These are phyloP conservation scores for Leptinotarsa undecemlineata DNA, from an alignment of 1,140 invertebrate species.

Conservation along the genomic window DNA sequence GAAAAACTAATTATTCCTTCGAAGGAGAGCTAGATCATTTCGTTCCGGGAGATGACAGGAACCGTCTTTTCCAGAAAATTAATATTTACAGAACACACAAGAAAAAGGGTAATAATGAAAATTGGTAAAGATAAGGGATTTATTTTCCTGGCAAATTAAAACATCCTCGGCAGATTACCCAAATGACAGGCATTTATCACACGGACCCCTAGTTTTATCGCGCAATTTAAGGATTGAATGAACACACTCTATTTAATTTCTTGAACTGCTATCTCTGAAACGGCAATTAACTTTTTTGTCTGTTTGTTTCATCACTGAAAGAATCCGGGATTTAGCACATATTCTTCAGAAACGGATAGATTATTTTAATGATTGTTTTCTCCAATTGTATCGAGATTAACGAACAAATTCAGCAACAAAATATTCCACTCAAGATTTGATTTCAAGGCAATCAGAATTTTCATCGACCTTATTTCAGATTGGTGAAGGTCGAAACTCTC, in stretches of 20 bases:
- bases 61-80: background rate
- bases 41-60: background rate
- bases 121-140: conserved; percentile 15
- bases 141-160: conserved; percentile 40
- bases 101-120: conserved; percentile 9
- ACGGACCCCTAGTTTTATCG: conserved; percentile 38
- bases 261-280: conserved; percentile 33
- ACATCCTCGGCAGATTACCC: conserved; percentile 41
- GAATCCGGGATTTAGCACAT: background rate
- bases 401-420: too few species aligned
- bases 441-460: too few species aligned
- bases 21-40: background rate
- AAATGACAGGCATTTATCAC: conserved; percentile 41
- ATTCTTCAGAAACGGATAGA: too few species aligned
- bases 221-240: conserved; percentile 37
- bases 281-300: conserved; percentile 38
- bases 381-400: too few species aligned
- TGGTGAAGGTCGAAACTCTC: too few species aligned
- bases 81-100: background rate
- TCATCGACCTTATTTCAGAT: too few species aligned
- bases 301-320: conserved; percentile 1
- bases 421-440: too few species aligned
- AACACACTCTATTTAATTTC: conserved; percentile 42
- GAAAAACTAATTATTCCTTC: background rate
- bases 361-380: too few species aligned